Base-by-base conservation (phyloP, 2,113 vertebrate species). In the Saccopteryx leptura region DNA sequence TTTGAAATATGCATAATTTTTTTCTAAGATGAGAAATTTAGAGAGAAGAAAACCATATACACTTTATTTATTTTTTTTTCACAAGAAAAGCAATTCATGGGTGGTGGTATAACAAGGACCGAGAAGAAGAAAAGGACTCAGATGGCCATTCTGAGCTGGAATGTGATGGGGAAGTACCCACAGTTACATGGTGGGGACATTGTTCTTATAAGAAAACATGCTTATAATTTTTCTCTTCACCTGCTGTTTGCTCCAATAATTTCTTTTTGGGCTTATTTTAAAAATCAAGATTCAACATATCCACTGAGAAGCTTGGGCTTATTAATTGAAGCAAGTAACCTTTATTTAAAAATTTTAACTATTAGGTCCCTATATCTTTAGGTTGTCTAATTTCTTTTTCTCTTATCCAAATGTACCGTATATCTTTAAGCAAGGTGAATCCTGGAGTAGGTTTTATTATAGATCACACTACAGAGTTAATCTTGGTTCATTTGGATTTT, bases 401-500 rank as follows among this genome's bases (percentile, higher is more conserved):
- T 80, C 65, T 93, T 91, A 71, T 68, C 26, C 74, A 87, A 17
- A 31, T 90, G 94, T 91, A 88, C 26, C 2, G 0, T 50, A 3
- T 93, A 60, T 90, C 83, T 91, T 0, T 96, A 86, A 97, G 91
- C 61, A 90, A 90, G 89, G 48, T 92, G 88, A 93, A 5, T 93
- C 54, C 52, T 68, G 50, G 83, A n/a, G 54, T 78, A 80, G 74
- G 58, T 86, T 82, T 98, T 96, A 88, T 65, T 97, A 76, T 92
- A 82, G 92, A 91, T 93, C 91, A 95, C 18, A 76, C 39, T 65
- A 66, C 91, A 19, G 46, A 71, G 9, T 78, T 82, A 94, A 95
- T n/a, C 91, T 96, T 78, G 63, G 5, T 94, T 98, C 95, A 28
- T 96, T 92, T 93, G 91, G 93, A 92, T 95, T 50, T 48, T 87